These are phyloP conservation scores for Poecilia picta DNA, from an alignment of 2,797 vertebrate species.

Conservation along the genomic window DNA sequence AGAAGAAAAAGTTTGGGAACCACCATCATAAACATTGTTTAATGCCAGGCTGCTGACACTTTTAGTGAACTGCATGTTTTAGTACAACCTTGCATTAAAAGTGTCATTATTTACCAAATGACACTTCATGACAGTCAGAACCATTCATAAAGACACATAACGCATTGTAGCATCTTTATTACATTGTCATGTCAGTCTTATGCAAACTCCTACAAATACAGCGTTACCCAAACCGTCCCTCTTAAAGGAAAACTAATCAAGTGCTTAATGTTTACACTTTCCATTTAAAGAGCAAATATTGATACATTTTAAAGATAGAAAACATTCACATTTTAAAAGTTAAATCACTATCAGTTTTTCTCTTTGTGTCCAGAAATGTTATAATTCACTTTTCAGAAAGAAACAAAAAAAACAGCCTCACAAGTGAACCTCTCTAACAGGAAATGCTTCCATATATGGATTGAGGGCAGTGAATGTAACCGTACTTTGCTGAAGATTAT, in stretches of 20 bases:
- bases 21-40: no score
- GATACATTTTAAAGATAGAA: background rate
- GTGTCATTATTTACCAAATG: no score
- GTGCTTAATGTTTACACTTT: background rate
- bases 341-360: background rate
- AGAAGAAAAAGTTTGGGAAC: no score
- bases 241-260: background rate
- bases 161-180: no score
- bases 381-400: background rate
- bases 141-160: no score
- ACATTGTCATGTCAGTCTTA: no score
- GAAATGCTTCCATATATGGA: background rate
- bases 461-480: background rate
- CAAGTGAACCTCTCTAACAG: background rate
- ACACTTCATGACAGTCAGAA: no score
- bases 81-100: no score
- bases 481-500: background rate
- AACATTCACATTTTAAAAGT: background rate
- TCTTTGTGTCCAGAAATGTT: background rate
- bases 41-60: no score
- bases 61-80: no score
- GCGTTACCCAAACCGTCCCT: background rate
- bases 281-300: background rate
- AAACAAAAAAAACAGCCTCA: background rate
- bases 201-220: no score